Evolutionary conservation across 1,140 invertebrate species (phyloP).

Genomic region (Maniola jurtina): DNA sequence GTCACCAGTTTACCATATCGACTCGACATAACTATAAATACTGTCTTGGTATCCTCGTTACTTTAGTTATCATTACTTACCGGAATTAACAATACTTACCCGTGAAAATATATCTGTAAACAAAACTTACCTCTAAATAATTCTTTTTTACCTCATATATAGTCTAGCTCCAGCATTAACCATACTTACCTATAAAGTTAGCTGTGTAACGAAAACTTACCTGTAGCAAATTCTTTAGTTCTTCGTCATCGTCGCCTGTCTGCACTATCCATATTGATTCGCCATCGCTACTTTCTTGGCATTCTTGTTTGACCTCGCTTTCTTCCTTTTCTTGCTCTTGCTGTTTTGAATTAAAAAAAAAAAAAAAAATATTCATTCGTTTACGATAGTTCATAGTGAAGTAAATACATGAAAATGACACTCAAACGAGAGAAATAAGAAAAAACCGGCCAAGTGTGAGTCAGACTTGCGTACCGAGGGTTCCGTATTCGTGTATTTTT

Average conservation of each 20-base stretch:
- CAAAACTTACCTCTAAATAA: constrained; percentile 35
- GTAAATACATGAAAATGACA: no score
- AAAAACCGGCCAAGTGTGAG: no score
- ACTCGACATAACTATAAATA: no score
- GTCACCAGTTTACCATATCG: no score
- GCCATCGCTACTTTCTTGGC: constrained; percentile 56
- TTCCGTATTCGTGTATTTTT: no score
- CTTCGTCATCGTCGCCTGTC: constrained; percentile 52
- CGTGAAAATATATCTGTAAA: background rate
- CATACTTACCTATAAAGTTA: background rate
- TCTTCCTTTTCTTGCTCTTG: constrained; percentile 30
- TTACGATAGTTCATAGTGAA: no score
- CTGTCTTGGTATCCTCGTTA: no score
- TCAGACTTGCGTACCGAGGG: no score
- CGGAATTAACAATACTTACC: background rate
- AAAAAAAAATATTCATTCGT: background rate
- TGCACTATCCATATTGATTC: constrained; percentile 69
- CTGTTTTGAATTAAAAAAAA: background rate
- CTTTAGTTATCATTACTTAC: no score
- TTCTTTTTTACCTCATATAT: constrained; percentile 23
- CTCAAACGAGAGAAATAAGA: no score
- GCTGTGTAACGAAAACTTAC: constrained; percentile 12
- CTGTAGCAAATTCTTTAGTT: constrained; percentile 44
- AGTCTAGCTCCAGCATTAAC: background rate
- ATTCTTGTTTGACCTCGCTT: constrained; percentile 59